Evolutionary conservation across 2,113 vertebrate species (phyloP).

Genomic region (Syrrhaptes paradoxus): DNA sequence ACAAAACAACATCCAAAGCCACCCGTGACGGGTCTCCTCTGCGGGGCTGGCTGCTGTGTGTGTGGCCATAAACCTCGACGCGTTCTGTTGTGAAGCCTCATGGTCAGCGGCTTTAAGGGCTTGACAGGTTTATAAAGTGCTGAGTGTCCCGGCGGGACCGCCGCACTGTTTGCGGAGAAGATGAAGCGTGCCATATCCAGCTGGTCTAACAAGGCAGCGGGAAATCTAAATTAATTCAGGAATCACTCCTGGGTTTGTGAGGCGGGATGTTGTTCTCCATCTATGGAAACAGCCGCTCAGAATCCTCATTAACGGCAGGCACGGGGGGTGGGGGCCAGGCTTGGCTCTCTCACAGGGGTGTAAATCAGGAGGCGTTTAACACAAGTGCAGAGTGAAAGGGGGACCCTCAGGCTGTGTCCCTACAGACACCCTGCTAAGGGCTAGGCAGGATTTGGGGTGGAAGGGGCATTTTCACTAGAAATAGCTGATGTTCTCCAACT

Average conservation of each 20-base stretch:
- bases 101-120: slow-evolving; percentile 46
- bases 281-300: neutral
- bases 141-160: slow-evolving; percentile 84
- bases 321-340: rapidly evolving
- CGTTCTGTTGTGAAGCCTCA: slow-evolving; percentile 12
- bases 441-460: neutral
- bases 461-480: neutral
- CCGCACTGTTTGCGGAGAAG: slow-evolving; percentile 64
- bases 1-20: neutral
- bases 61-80: neutral
- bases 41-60: neutral
- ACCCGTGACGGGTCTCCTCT: neutral
- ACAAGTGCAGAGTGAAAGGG: neutral
- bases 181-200: slow-evolving; percentile 60
- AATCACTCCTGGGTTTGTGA: slow-evolving; percentile 10
- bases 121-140: slow-evolving; percentile 91
- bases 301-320: neutral
- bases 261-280: neutral
- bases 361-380: neutral
- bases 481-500: neutral
- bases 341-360: rapidly evolving
- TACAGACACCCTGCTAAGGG: neutral
- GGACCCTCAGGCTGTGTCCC: neutral
- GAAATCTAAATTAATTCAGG: slow-evolving; percentile 76
- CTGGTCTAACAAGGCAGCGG: slow-evolving; percentile 55